Evolutionary conservation across 2,113 vertebrate genomes (phyloP), one percentile per base, ranked within the genome.

Genomic region (Corythoichthys haematopterus): DNA sequence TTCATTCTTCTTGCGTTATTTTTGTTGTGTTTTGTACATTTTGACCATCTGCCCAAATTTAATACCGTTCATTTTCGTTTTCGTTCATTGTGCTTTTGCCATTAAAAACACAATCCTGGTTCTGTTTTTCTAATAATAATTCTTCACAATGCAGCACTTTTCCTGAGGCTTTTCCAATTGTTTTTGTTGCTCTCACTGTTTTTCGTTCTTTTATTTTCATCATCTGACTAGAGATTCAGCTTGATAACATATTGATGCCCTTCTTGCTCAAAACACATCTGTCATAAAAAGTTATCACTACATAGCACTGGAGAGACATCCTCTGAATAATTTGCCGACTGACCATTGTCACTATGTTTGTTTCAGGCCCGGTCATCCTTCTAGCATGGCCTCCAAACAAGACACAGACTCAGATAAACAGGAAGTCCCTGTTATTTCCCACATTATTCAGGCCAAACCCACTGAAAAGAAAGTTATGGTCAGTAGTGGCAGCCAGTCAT

Each of bases 311-410:
- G 35, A 69, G 58, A 61, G 12, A 37, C 43, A 2, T 12, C 59
- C 47, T 36, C 67, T 70, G 7, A 64, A 60, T 58, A 50, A 14
- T 36, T 64, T 48, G 62, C 20, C n/a, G 1, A 10, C 33, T 8
- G 6, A 35, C 68, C 56, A 2, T 80, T 52, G 37, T 65, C 60
- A 12, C 61, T 36, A 50, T 57, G 46, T 87, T 84, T 65, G 47
- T 65, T 65, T 64, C 86, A 99, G 96, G 81, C 92, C 89, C 90
- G 95, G 93, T 75, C 94, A 91, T 84, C 94, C 94, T 82, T 94
- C 91, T 90, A 97, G 93, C 85, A 98, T 99, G 96, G 93, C 95
- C 84, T 95, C 96, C 84, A 95, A 94, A 87, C 95, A 94, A 89
- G 95, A 98, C 85, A 94, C 93, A 4, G 95, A 97, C 87, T 97